phyloP scores from a whole-genome alignment of 2,113 vertebrate genomes.

The Scophthalmus maximus region DNA sequence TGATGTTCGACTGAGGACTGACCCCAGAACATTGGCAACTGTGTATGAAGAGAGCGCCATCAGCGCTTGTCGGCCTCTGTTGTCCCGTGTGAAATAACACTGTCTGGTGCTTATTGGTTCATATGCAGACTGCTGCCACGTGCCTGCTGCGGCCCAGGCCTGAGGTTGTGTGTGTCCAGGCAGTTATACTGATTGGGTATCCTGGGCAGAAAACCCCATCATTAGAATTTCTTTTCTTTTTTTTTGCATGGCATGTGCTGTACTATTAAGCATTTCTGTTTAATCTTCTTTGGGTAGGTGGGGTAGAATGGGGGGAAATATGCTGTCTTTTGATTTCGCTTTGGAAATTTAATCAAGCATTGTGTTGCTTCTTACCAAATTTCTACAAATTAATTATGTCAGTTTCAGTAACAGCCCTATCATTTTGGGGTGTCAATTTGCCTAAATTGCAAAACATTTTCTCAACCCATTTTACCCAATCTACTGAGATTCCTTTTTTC shows the following conservation, averaged over 20 bases:
- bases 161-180: conserved; percentile 53
- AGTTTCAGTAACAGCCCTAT: neutral
- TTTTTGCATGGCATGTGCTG: conserved; percentile 85
- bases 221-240: conserved; percentile 49
- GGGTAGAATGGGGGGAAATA: conserved; percentile 81
- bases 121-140: conserved; percentile 64
- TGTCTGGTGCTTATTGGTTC: conserved; percentile 53
- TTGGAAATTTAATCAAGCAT: conserved; percentile 7
- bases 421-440: conserved; percentile 35
- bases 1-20: conserved; percentile 58
- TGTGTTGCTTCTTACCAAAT: neutral
- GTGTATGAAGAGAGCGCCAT: conserved; percentile 64
- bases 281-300: conserved; percentile 68
- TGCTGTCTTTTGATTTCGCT: conserved; percentile 19
- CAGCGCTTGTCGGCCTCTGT: conserved; percentile 61
- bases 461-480: conserved; percentile 84
- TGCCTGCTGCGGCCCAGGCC: conserved; percentile 55
- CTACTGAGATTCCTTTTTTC: conserved; percentile 62
- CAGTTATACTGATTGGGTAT: conserved; percentile 76
- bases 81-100: conserved; percentile 60
- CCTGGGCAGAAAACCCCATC: conserved; percentile 73
- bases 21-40: conserved; percentile 67
- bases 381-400: neutral
- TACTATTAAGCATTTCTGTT: conserved; percentile 66
- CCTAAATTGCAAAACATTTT: conserved; percentile 48